A percentile compares a stretch with the other conserved stretches of the same genome.
These are phyloP conservation scores for Lasioglossum zephyrum DNA, from an alignment of 2,888 invertebrate species.

Conservation along the genomic window DNA sequence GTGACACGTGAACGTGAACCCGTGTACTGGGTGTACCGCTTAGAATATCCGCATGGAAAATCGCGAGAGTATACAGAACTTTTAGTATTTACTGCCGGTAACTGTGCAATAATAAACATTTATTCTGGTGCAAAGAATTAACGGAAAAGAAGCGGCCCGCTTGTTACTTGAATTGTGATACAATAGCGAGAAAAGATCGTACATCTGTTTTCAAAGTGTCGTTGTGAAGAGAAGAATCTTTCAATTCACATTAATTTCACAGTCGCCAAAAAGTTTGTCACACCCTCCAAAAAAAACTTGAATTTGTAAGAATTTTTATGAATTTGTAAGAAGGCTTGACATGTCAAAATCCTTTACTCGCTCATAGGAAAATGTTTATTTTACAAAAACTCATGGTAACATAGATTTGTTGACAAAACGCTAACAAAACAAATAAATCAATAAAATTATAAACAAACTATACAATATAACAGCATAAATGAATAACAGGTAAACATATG, in stretches of 20 bases:
- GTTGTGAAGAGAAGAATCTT: not conserved
- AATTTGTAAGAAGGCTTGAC: not conserved
- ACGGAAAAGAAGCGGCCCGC: not conserved
- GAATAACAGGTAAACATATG: too few species aligned
- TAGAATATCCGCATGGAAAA: not conserved
- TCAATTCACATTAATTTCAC: not conserved
- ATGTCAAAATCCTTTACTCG: too few species aligned
- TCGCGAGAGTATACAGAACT: not conserved
- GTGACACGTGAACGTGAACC: not conserved
- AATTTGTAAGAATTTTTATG: not conserved
- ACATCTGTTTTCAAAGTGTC: not conserved
- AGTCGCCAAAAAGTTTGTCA: not conserved
- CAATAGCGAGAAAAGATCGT: not conserved
- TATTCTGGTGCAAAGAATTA: not conserved
- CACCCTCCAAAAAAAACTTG: not conserved
- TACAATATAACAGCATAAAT: too few species aligned
- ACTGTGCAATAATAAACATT: not conserved
- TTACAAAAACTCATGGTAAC: too few species aligned
- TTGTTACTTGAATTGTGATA: not conserved
- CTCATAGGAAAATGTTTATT: too few species aligned
- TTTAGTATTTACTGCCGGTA: not conserved
- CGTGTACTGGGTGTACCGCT: constrained; percentile 3
- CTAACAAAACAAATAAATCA: too few species aligned
- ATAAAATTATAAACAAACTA: too few species aligned
- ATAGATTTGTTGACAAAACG: too few species aligned